A percentile compares a stretch with the other conserved stretches of the same genome.
phyloP scores from a whole-genome alignment of 2,888 invertebrate genomes.

The Dynastes tityus region DNA sequence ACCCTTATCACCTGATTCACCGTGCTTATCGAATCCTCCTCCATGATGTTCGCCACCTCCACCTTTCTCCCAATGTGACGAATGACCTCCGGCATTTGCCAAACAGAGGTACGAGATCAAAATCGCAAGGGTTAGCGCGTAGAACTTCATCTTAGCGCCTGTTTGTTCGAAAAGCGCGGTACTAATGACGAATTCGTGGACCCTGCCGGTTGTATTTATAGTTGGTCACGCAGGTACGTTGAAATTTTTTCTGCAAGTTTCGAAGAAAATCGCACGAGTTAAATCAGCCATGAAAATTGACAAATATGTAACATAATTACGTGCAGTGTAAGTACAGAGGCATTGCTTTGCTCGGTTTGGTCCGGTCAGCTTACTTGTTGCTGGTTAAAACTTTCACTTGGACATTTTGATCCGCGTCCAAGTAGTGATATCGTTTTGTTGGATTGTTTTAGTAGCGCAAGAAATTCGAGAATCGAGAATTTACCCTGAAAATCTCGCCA shows the following conservation, averaged over 20 bases:
- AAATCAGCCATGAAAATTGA: conserved; percentile 39
- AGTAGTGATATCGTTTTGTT: background rate
- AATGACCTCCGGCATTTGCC: background rate
- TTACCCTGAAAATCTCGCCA: too few relatives aligned
- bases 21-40: conserved; percentile 75
- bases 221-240: background rate
- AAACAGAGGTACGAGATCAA: background rate
- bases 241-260: conserved; percentile 11
- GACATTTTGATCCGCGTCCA: background rate
- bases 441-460: background rate
- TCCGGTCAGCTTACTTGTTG: background rate
- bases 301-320: conserved; percentile 40
- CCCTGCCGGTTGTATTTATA: conserved; percentile 20
- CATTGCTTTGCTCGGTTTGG: background rate
- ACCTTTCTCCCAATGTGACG: conserved; percentile 68
- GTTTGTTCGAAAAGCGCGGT: conserved; percentile 68
- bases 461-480: background rate
- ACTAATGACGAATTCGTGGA: conserved; percentile 62
- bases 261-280: conserved; percentile 15
- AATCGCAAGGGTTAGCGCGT: conserved; percentile 1
- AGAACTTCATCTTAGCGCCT: conserved; percentile 63
- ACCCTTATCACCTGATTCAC: conserved; percentile 78
- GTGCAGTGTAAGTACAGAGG: conserved; percentile 12
- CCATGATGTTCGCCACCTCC: conserved; percentile 74
- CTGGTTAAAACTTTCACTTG: background rate